Evolutionary conservation across 2,113 vertebrate genomes (phyloP).

Genomic region (Halcyon malimbica): DNA sequence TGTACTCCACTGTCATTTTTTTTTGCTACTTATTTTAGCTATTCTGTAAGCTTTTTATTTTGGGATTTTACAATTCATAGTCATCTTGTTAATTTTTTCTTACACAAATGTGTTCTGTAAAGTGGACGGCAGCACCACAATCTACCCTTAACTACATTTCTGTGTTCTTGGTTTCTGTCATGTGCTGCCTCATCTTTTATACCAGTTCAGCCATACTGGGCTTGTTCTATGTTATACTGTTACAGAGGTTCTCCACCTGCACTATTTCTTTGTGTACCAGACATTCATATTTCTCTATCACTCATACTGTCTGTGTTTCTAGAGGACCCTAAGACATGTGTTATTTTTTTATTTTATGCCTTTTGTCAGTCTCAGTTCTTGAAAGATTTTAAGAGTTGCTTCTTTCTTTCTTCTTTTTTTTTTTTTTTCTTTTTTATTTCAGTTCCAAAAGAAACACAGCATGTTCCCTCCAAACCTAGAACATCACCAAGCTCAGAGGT

Average conservation of each 20-base stretch:
- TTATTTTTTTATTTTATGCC: neutral
- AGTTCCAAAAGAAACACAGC: slow-evolving; percentile 63
- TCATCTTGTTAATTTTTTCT: neutral
- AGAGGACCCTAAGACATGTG: neutral
- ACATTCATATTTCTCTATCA: neutral
- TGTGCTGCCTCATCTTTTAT: neutral
- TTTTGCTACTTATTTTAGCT: neutral
- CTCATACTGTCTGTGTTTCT: neutral
- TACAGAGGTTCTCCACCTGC: neutral
- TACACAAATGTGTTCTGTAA: neutral
- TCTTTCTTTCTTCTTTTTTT: too few relatives aligned
- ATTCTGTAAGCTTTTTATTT: neutral
- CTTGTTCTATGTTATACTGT: neutral
- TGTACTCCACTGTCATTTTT: neutral
- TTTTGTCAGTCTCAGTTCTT: neutral
- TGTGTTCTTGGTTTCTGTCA: neutral
- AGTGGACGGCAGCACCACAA: neutral
- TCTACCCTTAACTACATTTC: neutral
- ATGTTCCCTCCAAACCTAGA: slow-evolving; percentile 46
- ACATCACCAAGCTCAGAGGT: slow-evolving; percentile 43
- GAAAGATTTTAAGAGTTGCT: neutral
- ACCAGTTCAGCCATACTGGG: neutral
- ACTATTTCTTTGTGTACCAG: neutral
- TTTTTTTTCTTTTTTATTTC: neutral
- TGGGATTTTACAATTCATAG: neutral